Base-by-base conservation (phyloP, 2,888 invertebrate species). In the Sclerodermus sp. region DNA sequence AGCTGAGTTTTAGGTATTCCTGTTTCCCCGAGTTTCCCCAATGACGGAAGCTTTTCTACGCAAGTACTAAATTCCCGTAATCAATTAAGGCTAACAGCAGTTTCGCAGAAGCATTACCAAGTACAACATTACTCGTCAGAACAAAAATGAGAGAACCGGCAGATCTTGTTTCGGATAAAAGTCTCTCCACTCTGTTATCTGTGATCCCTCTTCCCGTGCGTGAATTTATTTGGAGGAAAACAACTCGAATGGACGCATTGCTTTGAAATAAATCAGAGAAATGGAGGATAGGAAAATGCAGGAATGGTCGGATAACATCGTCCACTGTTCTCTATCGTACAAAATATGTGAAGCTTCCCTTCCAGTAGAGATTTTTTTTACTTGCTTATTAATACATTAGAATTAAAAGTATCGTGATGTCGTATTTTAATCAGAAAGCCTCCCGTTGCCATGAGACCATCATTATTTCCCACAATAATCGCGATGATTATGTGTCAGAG, bases 1-100 rank as follows among this genome's bases (percentile, higher is more conserved):
- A n/a, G n/a, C n/a, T n/a, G 23, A 23, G 8, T 23, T 8, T 23
- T 23, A 23, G n/a, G 3, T 23, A 8, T 23, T 32, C 42, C 42
- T 14, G 42, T 30, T 13, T 31, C 13, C 17, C 12, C 23, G 5
- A 30, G 23, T 23, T 4, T 29, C 13, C 17, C 14, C 41, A 23
- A 41, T 23, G 41, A 41, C 41, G 13, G 23, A 18, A 23, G 46
- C 39, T 37, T 46, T 23, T 23, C 30, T 38, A 36, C 41, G 36
- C 48, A 31, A 57, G 45, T 48, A 50, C 43, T 48, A 57, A 51
- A 58, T 57, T 51, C 31, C 41, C 38, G 23, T 49, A 41, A 40
- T 51, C 47, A 51, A 58, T 58, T 49, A 54, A 58, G 48, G 49
- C 46, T 47, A 49, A 43, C 46, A 49, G 42, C 41, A 53, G 49